Base-by-base conservation (phyloP, 1,140 invertebrate species). In the Drosophila nigromelanica region DNA sequence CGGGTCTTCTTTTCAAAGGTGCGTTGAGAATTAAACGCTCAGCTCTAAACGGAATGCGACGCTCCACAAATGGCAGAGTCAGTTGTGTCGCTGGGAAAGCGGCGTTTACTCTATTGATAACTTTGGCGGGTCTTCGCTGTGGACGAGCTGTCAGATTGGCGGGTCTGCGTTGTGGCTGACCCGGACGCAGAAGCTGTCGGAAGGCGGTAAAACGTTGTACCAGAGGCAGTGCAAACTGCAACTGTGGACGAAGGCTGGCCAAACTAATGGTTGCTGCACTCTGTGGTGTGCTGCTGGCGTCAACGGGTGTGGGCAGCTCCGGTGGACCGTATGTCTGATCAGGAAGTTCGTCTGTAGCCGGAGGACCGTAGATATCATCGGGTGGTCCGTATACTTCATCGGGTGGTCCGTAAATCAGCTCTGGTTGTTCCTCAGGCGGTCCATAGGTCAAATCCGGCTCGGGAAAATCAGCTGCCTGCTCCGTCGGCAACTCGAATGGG, bases 401-500 rank as follows among this genome's bases (percentile, higher is more conserved):
- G 7, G 76, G 76, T n/a, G 76, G 76, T 5, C 76, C 76, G 6
- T 78, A 78, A 15, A 61, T 21, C 5, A 64, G 58, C 1, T 47
- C 58, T 1, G 58, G 58, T 30, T 60, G 18, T 18, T 45, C 70
- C 55, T 77, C 71, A 35, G 83, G 82, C 5, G 83, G 76, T 0
- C 79, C 83, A 55, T 87, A 87, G 0, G 73, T 79, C 30, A 64
- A 39, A 6, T 89, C 79, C 8, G 83, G 86, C 24, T 64, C 48
- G 7, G 76, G 78, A 14, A 73, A 70, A 12, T 74, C 61, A 1
- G 48, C 76, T 7, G 67, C 69, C 58, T 87, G 64, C 27, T 86
- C 81, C 0, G 89, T 91, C 10, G 89, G 89, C 47, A 91, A 48
- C 7, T 80, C 78, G 24, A 91, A 91, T 18, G 81, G 89, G 3